phyloP scores from a whole-genome alignment of 2,888 invertebrate species.

The Alviniconcha strummeri region DNA sequence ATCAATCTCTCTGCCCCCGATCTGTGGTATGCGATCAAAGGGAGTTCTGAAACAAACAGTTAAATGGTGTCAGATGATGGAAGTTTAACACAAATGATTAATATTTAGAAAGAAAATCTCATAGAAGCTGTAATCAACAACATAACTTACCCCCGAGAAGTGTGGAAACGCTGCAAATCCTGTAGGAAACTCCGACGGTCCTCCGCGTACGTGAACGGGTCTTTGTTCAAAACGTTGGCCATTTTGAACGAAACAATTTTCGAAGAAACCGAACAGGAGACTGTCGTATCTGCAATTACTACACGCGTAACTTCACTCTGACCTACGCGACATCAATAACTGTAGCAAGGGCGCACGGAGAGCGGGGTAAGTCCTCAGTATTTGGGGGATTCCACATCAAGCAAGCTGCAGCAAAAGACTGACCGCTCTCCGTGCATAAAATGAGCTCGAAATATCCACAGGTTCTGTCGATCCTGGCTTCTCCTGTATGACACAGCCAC shows the following conservation, averaged over 20 bases:
- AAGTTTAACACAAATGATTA: background rate
- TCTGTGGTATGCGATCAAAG: slow-evolving; percentile 83
- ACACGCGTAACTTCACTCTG: slow-evolving; percentile 34
- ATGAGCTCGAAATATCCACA: slow-evolving; percentile 34
- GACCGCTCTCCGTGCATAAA: slow-evolving; percentile 40
- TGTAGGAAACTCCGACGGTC: slow-evolving; percentile 87
- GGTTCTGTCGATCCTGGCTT: slow-evolving; percentile 27
- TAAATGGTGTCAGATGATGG: background rate
- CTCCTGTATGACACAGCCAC: slow-evolving; percentile 19
- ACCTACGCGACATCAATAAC: slow-evolving; percentile 44
- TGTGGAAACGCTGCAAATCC: slow-evolving; percentile 91
- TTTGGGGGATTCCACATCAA: slow-evolving; percentile 47
- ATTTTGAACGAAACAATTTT: slow-evolving; percentile 67
- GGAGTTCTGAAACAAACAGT: slow-evolving; percentile 77
- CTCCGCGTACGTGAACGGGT: slow-evolving; percentile 84
- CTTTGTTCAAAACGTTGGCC: slow-evolving; percentile 81
- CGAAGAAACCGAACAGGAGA: slow-evolving; percentile 26
- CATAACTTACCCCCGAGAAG: slow-evolving; percentile 84
- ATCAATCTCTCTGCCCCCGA: slow-evolving; percentile 94
- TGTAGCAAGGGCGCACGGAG: slow-evolving; percentile 40
- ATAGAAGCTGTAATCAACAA: slow-evolving; percentile 14
- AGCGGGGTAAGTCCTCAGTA: slow-evolving; percentile 55
- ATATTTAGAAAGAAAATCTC: slow-evolving; percentile 6
- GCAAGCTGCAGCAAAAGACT: slow-evolving; percentile 34
- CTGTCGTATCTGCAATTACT: slow-evolving; percentile 22